phyloP scores from a whole-genome alignment of 2,113 vertebrate genomes.

The Dermatemys mawii region DNA sequence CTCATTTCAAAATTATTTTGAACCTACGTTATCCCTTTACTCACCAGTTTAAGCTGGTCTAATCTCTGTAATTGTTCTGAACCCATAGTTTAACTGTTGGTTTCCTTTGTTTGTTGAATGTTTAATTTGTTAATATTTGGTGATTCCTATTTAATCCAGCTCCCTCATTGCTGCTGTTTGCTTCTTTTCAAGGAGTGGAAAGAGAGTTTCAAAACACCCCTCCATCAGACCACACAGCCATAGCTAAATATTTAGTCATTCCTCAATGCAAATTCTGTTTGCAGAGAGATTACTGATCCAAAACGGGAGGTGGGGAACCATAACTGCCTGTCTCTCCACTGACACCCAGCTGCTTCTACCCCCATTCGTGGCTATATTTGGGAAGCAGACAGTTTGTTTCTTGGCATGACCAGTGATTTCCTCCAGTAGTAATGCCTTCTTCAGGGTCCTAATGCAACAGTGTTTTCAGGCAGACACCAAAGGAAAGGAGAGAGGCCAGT shows the following conservation, averaged over 20 bases:
- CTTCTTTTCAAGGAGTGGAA: background rate
- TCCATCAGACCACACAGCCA: fast-evolving
- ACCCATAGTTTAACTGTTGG: background rate
- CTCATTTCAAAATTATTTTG: background rate
- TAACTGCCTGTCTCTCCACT: fast-evolving
- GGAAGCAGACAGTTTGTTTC: background rate
- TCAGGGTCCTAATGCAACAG: background rate
- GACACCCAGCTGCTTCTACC: background rate
- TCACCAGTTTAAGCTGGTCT: fast-evolving
- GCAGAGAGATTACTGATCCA: background rate
- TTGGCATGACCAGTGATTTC: background rate
- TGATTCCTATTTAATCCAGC: background rate
- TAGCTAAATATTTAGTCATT: background rate
- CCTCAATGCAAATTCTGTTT: background rate
- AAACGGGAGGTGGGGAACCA: fast-evolving
- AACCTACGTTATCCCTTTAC: background rate
- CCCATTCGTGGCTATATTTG: constrained; percentile 56
- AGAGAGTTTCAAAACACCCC: fast-evolving
- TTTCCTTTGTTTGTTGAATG: fast-evolving
- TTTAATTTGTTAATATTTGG: fast-evolving
- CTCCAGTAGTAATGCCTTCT: background rate
- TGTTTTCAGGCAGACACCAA: fast-evolving
- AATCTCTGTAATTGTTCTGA: fast-evolving
- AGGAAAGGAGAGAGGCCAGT: no score
- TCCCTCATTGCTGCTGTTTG: fast-evolving